These are phyloP conservation scores for Tachystola acroxantha DNA, from an alignment of 2,888 invertebrate genomes.

Conservation along the genomic window DNA sequence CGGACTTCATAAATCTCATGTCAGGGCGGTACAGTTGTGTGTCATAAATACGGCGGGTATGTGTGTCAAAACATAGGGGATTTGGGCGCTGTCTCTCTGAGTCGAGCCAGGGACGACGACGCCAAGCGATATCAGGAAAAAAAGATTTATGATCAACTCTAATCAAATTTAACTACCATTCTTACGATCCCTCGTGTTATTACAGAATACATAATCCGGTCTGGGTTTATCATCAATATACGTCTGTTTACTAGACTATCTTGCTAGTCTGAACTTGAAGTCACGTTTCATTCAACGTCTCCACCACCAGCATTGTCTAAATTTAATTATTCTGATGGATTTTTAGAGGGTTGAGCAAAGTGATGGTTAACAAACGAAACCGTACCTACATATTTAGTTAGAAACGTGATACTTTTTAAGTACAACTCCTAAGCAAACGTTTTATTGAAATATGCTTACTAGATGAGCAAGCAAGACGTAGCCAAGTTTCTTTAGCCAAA, in stretches of 20 bases:
- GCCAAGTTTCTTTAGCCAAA: constrained; percentile 64
- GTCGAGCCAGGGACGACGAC: constrained; percentile 32
- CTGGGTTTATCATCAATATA: constrained; percentile 35
- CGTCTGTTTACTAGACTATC: too few relatives aligned
- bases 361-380: too few relatives aligned
- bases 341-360: too few relatives aligned
- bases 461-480: constrained; percentile 29
- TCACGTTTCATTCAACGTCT: too few relatives aligned
- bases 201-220: background rate
- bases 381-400: too few relatives aligned
- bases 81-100: constrained; percentile 50
- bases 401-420: too few relatives aligned
- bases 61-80: constrained; percentile 75
- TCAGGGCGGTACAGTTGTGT: constrained; percentile 56
- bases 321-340: too few relatives aligned
- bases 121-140: constrained; percentile 64
- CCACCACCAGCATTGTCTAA: too few relatives aligned
- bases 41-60: constrained; percentile 67
- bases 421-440: background rate
- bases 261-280: too few relatives aligned
- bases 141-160: constrained; percentile 74
- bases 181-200: constrained; percentile 48
- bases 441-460: constrained; percentile 5
- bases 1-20: constrained; percentile 71
- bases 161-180: constrained; percentile 73